A percentile compares a stretch with the other conserved stretches of the same genome.
Evolutionary conservation across 2,797 vertebrate genomes (phyloP).

Genomic region (Microctenopoma lineatum): DNA sequence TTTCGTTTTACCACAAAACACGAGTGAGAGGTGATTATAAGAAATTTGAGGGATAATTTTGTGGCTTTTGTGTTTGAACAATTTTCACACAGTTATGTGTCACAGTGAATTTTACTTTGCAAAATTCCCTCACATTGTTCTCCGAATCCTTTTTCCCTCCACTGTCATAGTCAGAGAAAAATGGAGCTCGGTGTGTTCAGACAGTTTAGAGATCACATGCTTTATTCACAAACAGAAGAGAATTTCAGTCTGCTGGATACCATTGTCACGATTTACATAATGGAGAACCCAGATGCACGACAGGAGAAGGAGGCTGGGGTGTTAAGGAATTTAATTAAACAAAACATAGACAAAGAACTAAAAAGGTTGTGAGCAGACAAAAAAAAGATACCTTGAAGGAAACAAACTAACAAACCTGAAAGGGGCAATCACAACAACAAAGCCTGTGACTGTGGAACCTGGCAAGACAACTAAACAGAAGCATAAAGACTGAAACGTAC

Average conservation of each 20-base stretch:
- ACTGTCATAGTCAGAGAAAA: neutral
- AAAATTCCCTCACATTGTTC: neutral
- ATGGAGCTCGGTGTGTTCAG: neutral
- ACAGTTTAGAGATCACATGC: neutral
- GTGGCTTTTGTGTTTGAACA: neutral
- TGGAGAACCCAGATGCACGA: too few species aligned
- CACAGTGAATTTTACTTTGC: neutral
- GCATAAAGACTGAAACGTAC: too few species aligned
- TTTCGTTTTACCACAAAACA: neutral
- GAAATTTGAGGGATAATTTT: neutral
- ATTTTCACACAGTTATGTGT: neutral
- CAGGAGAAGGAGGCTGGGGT: too few species aligned
- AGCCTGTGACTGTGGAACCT: too few species aligned
- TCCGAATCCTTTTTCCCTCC: neutral
- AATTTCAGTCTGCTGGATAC: neutral
- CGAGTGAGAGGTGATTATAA: slow-evolving; percentile 3
- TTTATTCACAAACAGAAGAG: neutral
- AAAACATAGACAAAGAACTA: too few species aligned
- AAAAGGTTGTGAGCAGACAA: too few species aligned
- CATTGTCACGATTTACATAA: too few species aligned
- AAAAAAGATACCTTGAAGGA: too few species aligned
- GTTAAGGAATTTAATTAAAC: too few species aligned
- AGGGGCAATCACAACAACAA: too few species aligned
- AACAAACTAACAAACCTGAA: too few species aligned
- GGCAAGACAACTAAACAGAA: too few species aligned